Percentiles rank a stretch among this genome's conserved stretches.
Conservation (phyloP, 2,888 invertebrate genomes). For the Amiota communis region DNA sequence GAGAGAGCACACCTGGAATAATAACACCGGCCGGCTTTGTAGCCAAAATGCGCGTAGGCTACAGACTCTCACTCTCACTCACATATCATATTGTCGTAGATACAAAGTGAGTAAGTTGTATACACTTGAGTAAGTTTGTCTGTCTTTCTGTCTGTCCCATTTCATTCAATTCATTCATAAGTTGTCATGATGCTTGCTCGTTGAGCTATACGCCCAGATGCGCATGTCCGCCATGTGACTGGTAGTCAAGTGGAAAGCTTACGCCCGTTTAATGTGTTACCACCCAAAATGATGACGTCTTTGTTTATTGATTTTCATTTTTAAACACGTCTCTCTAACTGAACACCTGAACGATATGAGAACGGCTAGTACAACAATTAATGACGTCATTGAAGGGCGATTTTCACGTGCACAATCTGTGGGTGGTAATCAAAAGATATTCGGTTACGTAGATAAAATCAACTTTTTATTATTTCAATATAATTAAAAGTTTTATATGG, state of each 20-base stretch:
- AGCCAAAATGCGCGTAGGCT: conserved; percentile 28
- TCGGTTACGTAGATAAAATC: too few relatives aligned
- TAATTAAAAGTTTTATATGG: too few relatives aligned
- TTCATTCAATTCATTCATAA: conserved; percentile 47
- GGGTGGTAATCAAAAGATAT: too few relatives aligned
- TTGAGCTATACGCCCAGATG: conserved; percentile 9
- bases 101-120: neutral
- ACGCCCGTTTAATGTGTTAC: conserved; percentile 31
- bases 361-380: neutral
- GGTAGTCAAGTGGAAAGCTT: neutral
- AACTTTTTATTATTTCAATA: too few relatives aligned
- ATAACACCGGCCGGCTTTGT: conserved; percentile 44
- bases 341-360: too few relatives aligned
- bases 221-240: conserved; percentile 39
- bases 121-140: conserved; percentile 17
- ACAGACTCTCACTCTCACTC: conserved; percentile 37
- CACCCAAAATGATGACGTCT: conserved; percentile 63
- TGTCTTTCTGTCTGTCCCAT: conserved; percentile 29
- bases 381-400: conserved; percentile 49
- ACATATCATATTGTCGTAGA: neutral
- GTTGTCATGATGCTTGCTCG: neutral
- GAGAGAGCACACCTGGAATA: conserved; percentile 25
- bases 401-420: conserved; percentile 33
- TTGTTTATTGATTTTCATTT: conserved; percentile 53
- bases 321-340: neutral